Evolutionary conservation across 2,113 vertebrate genomes (phyloP), one percentile per base, ranked within the genome.

Genomic region (Pygoscelis antarcticus): DNA sequence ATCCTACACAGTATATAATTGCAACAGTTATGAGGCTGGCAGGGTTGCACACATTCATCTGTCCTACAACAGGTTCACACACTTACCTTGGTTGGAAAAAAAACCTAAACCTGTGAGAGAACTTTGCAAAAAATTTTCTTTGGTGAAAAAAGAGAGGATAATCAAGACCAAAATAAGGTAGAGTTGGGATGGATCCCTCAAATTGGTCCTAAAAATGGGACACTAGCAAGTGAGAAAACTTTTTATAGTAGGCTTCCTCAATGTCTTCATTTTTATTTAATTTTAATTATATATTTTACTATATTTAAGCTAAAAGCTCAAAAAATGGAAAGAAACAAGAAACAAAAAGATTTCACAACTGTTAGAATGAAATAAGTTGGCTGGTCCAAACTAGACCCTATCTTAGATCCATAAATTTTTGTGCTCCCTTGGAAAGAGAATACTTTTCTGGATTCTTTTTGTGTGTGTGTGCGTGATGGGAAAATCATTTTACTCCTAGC

Each of bases 401-500:
- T 55, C 32, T 77, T 40, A 57, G 34, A 86, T 55, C 14, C 26
- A 49, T 34, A 40, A 3, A 47, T 44, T 80, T 65, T 69, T 83
- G 17, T 55, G 20, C 29, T 94, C 12, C 23, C 36, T 77, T 72
- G 22, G 47, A 68, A 68, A 72, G 22, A 68, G 23, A 69, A 69
- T 5, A 12, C 30, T 58, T 78, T 74, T 51, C 42, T 84, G 69
- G 54, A 70, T 36, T 57, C 11, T 25, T 55, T 26, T 69, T 18
- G 0, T 25, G 7, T 8, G 5, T 25, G 12, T 21, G 13, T 29
- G 38, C 1, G 0, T 20, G 40, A 70, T 52, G 30, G 49, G 36
- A 57, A 91, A 91, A 87, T 51, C 1, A 62, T 64, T 17, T 4
- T 27, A 52, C 21, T 77, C 22, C 40, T 57, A 47, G 12, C 36